phyloP scores from a whole-genome alignment of 2,888 invertebrate genomes.

The Dasysyrphus albostriatus region DNA sequence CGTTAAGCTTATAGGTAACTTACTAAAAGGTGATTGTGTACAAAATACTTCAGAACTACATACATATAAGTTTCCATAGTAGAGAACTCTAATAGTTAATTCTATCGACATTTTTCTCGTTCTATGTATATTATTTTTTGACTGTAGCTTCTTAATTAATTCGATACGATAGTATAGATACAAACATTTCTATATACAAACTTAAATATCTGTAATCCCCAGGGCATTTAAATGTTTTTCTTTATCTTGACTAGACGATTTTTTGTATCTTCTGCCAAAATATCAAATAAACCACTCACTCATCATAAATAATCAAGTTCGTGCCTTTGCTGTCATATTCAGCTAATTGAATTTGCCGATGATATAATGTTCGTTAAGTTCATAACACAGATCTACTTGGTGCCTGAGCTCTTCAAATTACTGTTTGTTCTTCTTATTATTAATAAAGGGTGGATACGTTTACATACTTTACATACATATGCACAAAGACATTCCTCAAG shows the following conservation, averaged over 20 bases:
- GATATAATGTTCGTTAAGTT: slow-evolving; percentile 3
- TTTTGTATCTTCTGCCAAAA: background rate
- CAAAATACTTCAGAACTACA: too few species aligned
- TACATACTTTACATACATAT: background rate
- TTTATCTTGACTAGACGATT: background rate
- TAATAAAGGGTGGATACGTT: background rate
- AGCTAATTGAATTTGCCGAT: slow-evolving; percentile 64
- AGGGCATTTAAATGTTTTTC: background rate
- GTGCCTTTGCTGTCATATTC: slow-evolving; percentile 59
- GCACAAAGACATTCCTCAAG: slow-evolving; percentile 13
- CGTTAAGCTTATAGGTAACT: too few species aligned
- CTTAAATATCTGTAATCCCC: too few species aligned
- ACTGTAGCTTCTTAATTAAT: too few species aligned
- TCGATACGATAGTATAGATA: too few species aligned
- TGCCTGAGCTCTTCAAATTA: slow-evolving; percentile 7
- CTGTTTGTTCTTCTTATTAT: background rate
- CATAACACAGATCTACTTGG: background rate
- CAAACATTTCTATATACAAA: too few species aligned
- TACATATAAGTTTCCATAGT: too few species aligned
- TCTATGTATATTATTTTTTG: too few species aligned
- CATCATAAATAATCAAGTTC: slow-evolving; percentile 41
- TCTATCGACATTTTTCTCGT: too few species aligned
- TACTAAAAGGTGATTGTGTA: too few species aligned
- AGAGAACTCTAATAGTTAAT: too few species aligned
- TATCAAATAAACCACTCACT: slow-evolving; percentile 22